Percentiles rank a stretch among this genome's conserved stretches.
Evolutionary conservation across 2,888 invertebrate species (phyloP).

Genomic region (Nysson spinosus): DNA sequence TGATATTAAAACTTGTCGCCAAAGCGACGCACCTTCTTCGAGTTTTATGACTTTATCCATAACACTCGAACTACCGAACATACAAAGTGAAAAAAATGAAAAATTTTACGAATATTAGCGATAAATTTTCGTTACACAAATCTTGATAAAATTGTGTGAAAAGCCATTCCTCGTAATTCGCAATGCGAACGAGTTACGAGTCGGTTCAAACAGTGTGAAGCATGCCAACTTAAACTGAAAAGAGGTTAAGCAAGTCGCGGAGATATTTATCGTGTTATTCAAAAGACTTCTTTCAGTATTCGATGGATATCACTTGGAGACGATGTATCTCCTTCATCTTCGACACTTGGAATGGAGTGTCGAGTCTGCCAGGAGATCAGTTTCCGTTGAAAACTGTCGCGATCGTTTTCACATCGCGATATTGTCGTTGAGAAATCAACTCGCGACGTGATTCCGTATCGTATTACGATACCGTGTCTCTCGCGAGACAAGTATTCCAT

Average conservation of each 20-base stretch:
- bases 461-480: too few species aligned
- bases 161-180: too few species aligned
- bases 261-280: slow-evolving; percentile 55
- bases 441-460: too few species aligned
- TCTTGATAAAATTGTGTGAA: background rate
- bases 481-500: too few species aligned
- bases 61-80: too few species aligned
- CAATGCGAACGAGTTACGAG: too few species aligned
- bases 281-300: slow-evolving; percentile 28
- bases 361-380: slow-evolving; percentile 13
- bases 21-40: background rate
- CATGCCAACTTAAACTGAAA: too few species aligned
- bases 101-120: background rate
- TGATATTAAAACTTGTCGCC: slow-evolving; percentile 1
- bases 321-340: slow-evolving; percentile 6
- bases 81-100: background rate
- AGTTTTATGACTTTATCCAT: background rate
- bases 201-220: too few species aligned
- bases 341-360: slow-evolving; percentile 4
- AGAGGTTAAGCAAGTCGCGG: slow-evolving; percentile 14
- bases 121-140: background rate
- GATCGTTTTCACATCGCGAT: too few species aligned
- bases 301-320: background rate
- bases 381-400: too few species aligned
- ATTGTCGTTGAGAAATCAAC: too few species aligned